A percentile compares a stretch with the other conserved stretches of the same genome.
These are phyloP conservation scores for Melikaiella ostensackeni DNA, from an alignment of 2,888 invertebrate genomes.

Conservation along the genomic window DNA sequence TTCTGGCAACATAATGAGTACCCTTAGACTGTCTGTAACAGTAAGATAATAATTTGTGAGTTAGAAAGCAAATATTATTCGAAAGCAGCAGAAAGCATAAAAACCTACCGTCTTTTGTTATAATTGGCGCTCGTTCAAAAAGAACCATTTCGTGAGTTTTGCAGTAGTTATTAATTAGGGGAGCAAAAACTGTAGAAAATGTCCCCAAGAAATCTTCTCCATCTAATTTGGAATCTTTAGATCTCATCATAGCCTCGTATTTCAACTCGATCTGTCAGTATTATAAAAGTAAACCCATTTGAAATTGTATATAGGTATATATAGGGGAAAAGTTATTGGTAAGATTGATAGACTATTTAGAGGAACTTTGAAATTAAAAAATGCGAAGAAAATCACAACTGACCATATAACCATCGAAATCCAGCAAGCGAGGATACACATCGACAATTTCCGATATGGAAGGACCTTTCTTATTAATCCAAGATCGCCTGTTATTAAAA, in stretches of 20 bases:
- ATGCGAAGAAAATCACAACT: no score
- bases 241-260: neutral
- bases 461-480: neutral
- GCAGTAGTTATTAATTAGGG: neutral
- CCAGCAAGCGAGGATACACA: neutral
- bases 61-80: no score
- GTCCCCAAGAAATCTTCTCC: neutral
- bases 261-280: neutral
- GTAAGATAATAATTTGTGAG: no score
- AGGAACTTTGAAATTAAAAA: no score
- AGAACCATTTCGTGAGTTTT: neutral
- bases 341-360: no score
- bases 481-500: neutral
- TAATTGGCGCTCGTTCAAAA: neutral
- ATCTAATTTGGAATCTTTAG: neutral
- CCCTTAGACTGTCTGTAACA: neutral
- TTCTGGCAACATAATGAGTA: neutral
- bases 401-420: constrained; percentile 25
- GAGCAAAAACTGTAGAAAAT: neutral
- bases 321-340: no score
- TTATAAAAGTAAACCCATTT: no score
- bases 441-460: neutral
- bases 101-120: neutral
- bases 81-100: no score
- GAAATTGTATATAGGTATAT: no score